Conservation (phyloP, 2,888 invertebrate genomes). For the Drosophila algonquin region DNA sequence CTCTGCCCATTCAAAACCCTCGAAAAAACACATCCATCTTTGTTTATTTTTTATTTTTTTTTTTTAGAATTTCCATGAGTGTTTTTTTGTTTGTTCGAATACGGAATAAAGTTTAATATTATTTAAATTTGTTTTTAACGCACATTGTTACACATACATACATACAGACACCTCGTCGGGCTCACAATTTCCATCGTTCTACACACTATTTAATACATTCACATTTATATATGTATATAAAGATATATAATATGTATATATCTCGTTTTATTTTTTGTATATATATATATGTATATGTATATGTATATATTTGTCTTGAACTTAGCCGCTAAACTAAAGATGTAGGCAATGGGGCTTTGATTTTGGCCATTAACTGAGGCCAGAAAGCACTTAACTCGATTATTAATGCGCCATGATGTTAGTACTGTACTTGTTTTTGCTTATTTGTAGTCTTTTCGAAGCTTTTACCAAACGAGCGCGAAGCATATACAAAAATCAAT, state of each 20-base stretch:
- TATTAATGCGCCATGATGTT: slow-evolving; percentile 27
- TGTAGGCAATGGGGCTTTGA: slow-evolving; percentile 63
- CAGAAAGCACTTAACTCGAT: slow-evolving; percentile 46
- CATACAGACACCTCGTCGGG: slow-evolving; percentile 28
- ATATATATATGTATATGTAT: slow-evolving; percentile 26
- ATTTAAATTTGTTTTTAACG: slow-evolving; percentile 68
- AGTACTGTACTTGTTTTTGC: slow-evolving; percentile 35
- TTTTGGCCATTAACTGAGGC: slow-evolving; percentile 35
- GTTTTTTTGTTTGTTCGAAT: slow-evolving; percentile 38
- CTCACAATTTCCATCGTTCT: slow-evolving; percentile 45
- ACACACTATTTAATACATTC: slow-evolving; percentile 76
- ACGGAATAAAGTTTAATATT: slow-evolving; percentile 73
- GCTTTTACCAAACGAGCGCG: slow-evolving; percentile 58
- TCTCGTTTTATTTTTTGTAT: slow-evolving; percentile 18
- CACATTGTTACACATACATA: slow-evolving; percentile 70
- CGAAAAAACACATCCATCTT: neutral
- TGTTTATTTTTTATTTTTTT: slow-evolving; percentile 12
- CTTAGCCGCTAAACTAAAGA: slow-evolving; percentile 75
- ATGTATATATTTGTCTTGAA: slow-evolving; percentile 66
- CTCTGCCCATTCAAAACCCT: neutral
- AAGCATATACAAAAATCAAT: slow-evolving; percentile 58
- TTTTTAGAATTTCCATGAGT: neutral
- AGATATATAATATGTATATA: slow-evolving; percentile 7
- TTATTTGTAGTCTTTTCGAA: slow-evolving; percentile 63
- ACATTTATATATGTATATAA: slow-evolving; percentile 39